phyloP scores from a whole-genome alignment of 2,797 vertebrate species.

The Labeo calbasu region DNA sequence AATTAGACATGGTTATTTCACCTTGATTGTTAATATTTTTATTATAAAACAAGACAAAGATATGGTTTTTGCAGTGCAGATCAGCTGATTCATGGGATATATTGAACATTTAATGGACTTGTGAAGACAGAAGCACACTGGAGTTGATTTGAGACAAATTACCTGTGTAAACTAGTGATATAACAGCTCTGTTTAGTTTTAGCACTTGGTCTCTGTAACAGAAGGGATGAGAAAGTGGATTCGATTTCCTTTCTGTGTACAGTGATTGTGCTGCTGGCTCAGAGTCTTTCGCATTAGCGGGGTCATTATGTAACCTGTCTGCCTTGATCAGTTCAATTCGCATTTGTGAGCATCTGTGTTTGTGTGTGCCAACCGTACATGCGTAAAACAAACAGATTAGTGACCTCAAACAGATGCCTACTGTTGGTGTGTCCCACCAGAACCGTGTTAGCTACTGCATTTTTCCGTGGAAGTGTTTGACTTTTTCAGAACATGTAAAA shows the following conservation, averaged over 20 bases:
- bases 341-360: conserved; percentile 47
- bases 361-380: conserved; percentile 32
- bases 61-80: not conserved
- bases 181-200: conserved; percentile 6
- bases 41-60: not conserved
- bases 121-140: not conserved
- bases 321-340: conserved; percentile 21
- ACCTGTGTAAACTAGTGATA: not conserved
- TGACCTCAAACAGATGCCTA: conserved; percentile 33
- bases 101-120: not conserved
- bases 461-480: not conserved
- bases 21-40: not conserved
- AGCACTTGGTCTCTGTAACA: not conserved
- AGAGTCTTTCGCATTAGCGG: conserved; percentile 34
- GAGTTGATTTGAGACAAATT: not conserved
- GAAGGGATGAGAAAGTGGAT: conserved; percentile 16
- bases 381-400: conserved; percentile 43
- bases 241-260: conserved; percentile 30
- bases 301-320: conserved; percentile 51
- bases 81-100: not conserved
- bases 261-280: conserved; percentile 31
- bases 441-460: conserved; percentile 7
- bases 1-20: not conserved
- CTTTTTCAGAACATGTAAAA: not conserved
- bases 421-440: conserved; percentile 24